Evolutionary conservation across 2,888 invertebrate genomes (phyloP), one percentile per base, ranked within the genome.

Genomic region (Aphodius sticticus): DNA sequence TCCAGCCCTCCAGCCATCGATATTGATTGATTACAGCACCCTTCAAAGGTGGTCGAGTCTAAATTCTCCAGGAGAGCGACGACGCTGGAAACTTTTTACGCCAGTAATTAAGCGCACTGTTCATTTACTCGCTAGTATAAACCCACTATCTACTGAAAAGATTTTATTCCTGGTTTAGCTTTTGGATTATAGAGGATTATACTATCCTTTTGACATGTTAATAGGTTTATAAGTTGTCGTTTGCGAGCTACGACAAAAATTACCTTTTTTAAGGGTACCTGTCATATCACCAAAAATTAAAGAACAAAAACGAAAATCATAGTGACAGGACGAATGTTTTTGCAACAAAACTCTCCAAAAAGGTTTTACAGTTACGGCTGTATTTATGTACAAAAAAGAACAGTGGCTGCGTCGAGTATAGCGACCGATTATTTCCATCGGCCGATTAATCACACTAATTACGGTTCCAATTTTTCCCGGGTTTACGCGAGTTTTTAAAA

Each of bases 371-470:
- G 26, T 26, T 26, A 26, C 26, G 26, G 26, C 26, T 26, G 26
- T 26, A 26, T 26, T 26, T 26, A 26, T 26, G 26, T 26, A 26
- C 2, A 26, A 26, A 26, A 26, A 26, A 26, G 26, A 26, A 26
- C 26, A 3, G 26, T 26, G 26, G 26, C 2, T 1, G 26, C 26
- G 26, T 26, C 26, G 2, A 26, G 26, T 26, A 26, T 26, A 26
- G 26, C 26, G 26, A 26, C 16, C n/a, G 35, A 71, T 35, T 71
- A 16, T 35, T 36, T 74, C 74, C 74, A 35, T 15, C 74, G 36
- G 6, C n/a, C 37, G 36, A 74, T 74, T 74, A 74, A 74, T 74
- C 74, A 74, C n/a, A 15, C 74, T 74, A 74, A 74, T 74, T 74
- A 74, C 74, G 74, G 26, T 35, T 74, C 37, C 74, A 74, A 36